phyloP scores from a whole-genome alignment of 2,113 vertebrate genomes.

The Pipa parva region DNA sequence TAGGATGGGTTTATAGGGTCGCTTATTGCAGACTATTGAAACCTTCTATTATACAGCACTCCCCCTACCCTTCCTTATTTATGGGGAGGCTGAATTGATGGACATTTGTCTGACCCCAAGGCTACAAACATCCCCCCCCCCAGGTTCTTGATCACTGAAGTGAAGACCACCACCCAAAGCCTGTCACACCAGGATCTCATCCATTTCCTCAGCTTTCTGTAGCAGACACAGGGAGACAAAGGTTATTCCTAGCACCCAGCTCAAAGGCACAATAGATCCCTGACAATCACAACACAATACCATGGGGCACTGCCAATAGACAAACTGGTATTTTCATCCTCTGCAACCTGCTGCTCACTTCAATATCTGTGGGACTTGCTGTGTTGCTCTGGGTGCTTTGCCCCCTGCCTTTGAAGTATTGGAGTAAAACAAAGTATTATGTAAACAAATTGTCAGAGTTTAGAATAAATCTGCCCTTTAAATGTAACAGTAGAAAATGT shows the following conservation, averaged over 20 bases:
- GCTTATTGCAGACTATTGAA: slow-evolving; percentile 18
- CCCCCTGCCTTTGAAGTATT: too few relatives aligned
- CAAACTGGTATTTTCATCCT: not conserved
- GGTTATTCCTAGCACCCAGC: slow-evolving; percentile 62
- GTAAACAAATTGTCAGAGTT: too few relatives aligned
- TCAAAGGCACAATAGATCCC: too few relatives aligned
- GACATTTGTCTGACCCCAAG: slow-evolving; percentile 69
- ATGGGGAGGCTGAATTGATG: slow-evolving; percentile 62
- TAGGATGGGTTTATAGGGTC: slow-evolving; percentile 7
- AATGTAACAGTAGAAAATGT: too few relatives aligned
- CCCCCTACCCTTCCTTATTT: slow-evolving; percentile 43
- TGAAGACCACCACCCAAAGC: slow-evolving; percentile 62
- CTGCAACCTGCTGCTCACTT: not conserved
- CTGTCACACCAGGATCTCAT: slow-evolving; percentile 62
- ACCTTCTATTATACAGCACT: slow-evolving; percentile 23
- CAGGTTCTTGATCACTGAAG: slow-evolving; percentile 77
- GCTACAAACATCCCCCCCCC: slow-evolving; percentile 56
- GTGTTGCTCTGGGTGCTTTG: too few relatives aligned
- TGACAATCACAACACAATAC: not conserved
- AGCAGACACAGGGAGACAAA: slow-evolving; percentile 73
- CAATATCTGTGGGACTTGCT: too few relatives aligned
- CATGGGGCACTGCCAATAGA: not conserved
- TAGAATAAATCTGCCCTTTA: too few relatives aligned
- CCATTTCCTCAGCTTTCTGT: slow-evolving; percentile 72
- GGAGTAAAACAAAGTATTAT: too few relatives aligned